Conservation (phyloP, 1,140 invertebrate genomes). For the Adelges cooleyi region DNA sequence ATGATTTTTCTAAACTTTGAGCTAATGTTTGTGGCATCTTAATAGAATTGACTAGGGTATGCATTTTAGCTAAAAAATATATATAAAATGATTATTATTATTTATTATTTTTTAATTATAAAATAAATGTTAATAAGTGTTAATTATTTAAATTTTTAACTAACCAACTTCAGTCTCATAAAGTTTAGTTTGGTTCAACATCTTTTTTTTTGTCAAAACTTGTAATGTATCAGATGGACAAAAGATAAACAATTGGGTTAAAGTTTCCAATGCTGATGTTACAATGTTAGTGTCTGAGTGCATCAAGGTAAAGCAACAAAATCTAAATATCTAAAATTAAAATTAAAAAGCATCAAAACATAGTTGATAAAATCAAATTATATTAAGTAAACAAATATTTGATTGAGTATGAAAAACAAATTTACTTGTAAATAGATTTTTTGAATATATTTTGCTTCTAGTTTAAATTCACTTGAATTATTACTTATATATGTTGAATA, state of each 20-base stretch:
- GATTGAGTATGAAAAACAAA: too few species aligned
- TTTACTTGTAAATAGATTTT: slow-evolving; percentile 22
- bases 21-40: slow-evolving; percentile 14
- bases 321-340: slow-evolving; percentile 23
- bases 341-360: too few species aligned
- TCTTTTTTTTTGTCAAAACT: slow-evolving; percentile 1
- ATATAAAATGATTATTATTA: too few species aligned
- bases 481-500: background rate
- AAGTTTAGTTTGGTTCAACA: slow-evolving; percentile 23
- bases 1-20: slow-evolving; percentile 23
- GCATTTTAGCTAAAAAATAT: slow-evolving; percentile 26
- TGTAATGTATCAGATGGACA: background rate
- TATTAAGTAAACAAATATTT: too few species aligned
- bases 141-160: slow-evolving; percentile 25
- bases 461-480: slow-evolving; percentile 3
- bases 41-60: background rate
- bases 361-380: too few species aligned
- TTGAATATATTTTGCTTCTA: slow-evolving; percentile 7
- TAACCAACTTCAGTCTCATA: slow-evolving; percentile 29
- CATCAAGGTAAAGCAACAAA: slow-evolving; percentile 19
- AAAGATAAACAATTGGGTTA: slow-evolving; percentile 37
- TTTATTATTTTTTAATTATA: background rate
- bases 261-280: slow-evolving; percentile 7
- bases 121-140: slow-evolving; percentile 32
- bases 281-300: slow-evolving; percentile 17